These are phyloP conservation scores for Drosophila novamexicana DNA, from an alignment of 1,140 invertebrate species.

Conservation along the genomic window DNA sequence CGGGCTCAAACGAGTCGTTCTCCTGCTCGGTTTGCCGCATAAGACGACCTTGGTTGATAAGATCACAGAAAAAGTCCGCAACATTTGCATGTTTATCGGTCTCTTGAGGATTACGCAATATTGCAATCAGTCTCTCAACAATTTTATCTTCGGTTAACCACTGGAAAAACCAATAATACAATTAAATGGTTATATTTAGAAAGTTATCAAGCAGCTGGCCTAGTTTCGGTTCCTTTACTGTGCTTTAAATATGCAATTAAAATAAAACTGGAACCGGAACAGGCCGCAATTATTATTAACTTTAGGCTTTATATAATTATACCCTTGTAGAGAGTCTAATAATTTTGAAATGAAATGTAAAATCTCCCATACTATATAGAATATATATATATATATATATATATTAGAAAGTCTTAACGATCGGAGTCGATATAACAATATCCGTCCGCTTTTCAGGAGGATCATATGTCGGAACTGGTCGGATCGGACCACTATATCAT, in stretches of 20 bases:
- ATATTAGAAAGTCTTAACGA: no score
- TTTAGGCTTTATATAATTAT: no score
- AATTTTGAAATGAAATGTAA: no score
- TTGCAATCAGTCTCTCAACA: slow-evolving; percentile 91
- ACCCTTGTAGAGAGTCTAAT: no score
- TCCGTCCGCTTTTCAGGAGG: no score
- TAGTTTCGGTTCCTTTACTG: background rate
- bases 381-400: no score
- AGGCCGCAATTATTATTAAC: background rate
- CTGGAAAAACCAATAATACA: slow-evolving; percentile 86
- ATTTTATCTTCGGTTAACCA: slow-evolving; percentile 95
- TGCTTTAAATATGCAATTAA: background rate
- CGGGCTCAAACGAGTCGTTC: slow-evolving; percentile 83
- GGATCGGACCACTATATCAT: no score
- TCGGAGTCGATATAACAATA: no score
- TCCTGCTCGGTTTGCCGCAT: slow-evolving; percentile 87
- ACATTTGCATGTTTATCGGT: slow-evolving; percentile 92
- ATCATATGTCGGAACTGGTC: no score
- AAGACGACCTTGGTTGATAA: slow-evolving; percentile 89
- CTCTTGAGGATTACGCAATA: slow-evolving; percentile 91
- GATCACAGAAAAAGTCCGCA: slow-evolving; percentile 92
- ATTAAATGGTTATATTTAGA: no score
- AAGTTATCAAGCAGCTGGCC: background rate
- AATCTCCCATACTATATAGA: no score
- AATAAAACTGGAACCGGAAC: background rate